Evolutionary conservation across 2,113 vertebrate genomes (phyloP), one percentile per base, ranked within the genome.

Genomic region (Poeciliopsis occidentalis): DNA sequence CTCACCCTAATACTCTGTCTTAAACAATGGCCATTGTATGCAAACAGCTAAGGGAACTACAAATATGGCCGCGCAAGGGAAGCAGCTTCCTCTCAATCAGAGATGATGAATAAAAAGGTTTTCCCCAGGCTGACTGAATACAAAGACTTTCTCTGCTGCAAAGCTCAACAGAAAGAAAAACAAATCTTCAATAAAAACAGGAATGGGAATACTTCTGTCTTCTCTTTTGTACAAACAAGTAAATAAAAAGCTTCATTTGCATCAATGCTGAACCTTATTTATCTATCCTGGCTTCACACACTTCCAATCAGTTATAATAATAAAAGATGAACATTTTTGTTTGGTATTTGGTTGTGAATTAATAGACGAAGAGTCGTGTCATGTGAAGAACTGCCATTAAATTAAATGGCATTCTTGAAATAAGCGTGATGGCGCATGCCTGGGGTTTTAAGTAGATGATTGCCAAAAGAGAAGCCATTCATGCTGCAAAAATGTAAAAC

Each of bases 261-360:
- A 61, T 66, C 67, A 51, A 64, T 66, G 24, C n/a, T n/a, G 80
- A 57, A 69, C 78, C 41, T 29, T 73, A 67, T 32, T 83, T 73
- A 80, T 80, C 63, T 22, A 68, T 26, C 64, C 67, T 67, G 41
- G 77, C 57, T 76, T 76, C 44, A 7, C 71, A 61, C 77, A 66
- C 17, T 44, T 54, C 41, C 62, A 70, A 54, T 34, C 76, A 78
- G 76, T 83, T 83, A 27, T 34, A 68, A 1, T 65, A 69, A 61
- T 19, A 47, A 47, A 41, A 11, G 6, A 19, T 47, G 39, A 13
- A 77, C 85, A 31, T 76, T 47, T 78, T 44, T 80, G 78, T 68
- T 89, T 44, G 83, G 86, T 87, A 75, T 47, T 34, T 63, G 15
- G 4, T 6, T 32, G 67, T 27, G 6, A 34, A 64, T 73, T 88